Evolutionary conservation across 2,113 vertebrate species (phyloP), one percentile per base, ranked within the genome.

Genomic region (Mustela lutreola): DNA sequence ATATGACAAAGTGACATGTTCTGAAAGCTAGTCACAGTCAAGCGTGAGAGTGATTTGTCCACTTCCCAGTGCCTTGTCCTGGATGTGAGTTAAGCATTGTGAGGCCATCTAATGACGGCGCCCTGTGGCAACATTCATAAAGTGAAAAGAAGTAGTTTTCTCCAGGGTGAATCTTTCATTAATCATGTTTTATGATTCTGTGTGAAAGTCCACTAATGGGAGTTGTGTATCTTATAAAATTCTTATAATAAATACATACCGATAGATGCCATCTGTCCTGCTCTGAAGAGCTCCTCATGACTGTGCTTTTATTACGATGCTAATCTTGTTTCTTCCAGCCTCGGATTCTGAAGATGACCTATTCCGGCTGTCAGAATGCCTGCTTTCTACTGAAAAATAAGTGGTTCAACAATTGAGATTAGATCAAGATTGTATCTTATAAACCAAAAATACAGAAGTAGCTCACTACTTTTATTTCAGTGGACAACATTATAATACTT

Each of bases 151-250:
- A 62, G 60, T 19, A 3, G 18, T 31, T 60, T 80, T 10, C 39
- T 33, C 12, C 2, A 19, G n/a, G 10, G 16, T 0, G 14, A 33
- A 3, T 87, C 67, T 93, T 67, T 81, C 70, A 10, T 76, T 53
- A 22, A 53, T 70, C 45, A 26, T 71, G 1, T 92, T 62, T 89
- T 50, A 56, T 53, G 60, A 82, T 58, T 91, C 42, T 83, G 15
- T 42, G 48, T 70, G 82, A 28, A 96, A 80, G 60, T 6, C 48
- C 24, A n/a, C 78, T 94, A 58, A 86, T 71, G 81, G 87, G 65
- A 91, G 89, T 92, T 86, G 45, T 79, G 15, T 89, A n/a, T 62
- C 39, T 81, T 88, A 24, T 92, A 96, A 89, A 95, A 92, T 81
- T 91, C 81, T 78, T 89, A 19, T 60, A 71, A 79, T 60, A 71